phyloP scores from a whole-genome alignment of 2,888 invertebrate genomes.

The Homarus gammarus region DNA sequence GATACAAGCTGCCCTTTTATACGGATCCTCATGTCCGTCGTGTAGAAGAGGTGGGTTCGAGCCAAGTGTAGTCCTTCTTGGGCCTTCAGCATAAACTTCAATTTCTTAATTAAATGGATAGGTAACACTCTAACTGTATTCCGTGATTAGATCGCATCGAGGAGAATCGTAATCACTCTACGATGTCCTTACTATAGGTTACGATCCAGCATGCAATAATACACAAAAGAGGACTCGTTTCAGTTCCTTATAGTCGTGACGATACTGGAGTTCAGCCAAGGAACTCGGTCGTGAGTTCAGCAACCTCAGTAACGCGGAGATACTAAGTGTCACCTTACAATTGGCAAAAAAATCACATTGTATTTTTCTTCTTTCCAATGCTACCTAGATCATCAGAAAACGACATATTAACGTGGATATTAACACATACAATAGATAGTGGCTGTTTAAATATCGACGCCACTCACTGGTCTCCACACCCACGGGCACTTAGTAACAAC shows the following conservation, averaged over 20 bases:
- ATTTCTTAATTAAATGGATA: not conserved
- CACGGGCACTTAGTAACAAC: no score
- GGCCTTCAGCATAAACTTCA: not conserved
- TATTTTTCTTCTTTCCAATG: no score
- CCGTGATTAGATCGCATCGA: not conserved
- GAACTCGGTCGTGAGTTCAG: not conserved
- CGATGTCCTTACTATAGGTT: not conserved
- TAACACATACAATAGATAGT: no score
- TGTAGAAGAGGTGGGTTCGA: no score
- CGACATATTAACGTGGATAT: no score
- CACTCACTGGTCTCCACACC: no score
- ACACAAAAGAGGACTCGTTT: not conserved
- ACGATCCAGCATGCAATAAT: not conserved
- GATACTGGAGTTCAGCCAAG: not conserved
- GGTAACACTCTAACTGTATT: not conserved
- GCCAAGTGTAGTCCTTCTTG: not conserved
- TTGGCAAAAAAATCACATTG: no score
- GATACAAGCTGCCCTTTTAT: not conserved
- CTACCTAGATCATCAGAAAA: no score
- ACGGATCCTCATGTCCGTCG: not conserved
- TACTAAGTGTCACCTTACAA: not conserved
- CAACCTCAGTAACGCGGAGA: not conserved
- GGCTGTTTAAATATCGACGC: no score
- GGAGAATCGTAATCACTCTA: not conserved
- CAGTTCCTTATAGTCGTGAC: not conserved